Percentiles rank a stretch among this genome's conserved stretches.
Evolutionary conservation across 2,888 invertebrate species (phyloP).

Genomic region (Dryomyza anilis): DNA sequence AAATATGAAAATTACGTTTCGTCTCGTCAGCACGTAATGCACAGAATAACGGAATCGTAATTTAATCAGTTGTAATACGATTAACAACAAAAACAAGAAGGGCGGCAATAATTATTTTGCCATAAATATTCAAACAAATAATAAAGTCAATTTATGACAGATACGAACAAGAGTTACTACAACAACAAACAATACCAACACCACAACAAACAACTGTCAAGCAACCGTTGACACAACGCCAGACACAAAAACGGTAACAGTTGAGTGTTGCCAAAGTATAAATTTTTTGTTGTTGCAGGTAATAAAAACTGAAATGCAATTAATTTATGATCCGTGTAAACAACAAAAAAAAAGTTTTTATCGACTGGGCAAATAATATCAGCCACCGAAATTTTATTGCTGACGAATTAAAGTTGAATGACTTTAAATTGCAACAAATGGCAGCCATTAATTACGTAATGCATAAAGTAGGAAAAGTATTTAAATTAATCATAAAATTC

Average conservation of each 20-base stretch:
- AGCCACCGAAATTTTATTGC: no score
- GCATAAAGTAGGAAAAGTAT: no score
- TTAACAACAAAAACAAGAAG: background rate
- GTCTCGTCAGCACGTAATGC: background rate
- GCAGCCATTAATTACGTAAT: no score
- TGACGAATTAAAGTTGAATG: no score
- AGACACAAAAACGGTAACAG: background rate
- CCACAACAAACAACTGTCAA: background rate
- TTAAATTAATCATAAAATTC: no score
- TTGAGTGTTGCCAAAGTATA: conserved; percentile 3
- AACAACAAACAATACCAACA: background rate
- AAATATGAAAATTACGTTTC: background rate
- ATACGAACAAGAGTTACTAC: background rate
- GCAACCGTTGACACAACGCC: background rate
- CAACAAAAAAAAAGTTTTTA: no score
- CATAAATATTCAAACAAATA: conserved; percentile 8
- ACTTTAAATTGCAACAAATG: no score
- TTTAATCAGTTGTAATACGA: background rate
- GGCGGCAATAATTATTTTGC: conserved; percentile 3
- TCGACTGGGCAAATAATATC: no score
- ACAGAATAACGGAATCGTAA: no score
- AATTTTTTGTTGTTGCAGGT: background rate
- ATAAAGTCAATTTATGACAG: conserved; percentile 5
- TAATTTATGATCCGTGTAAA: background rate
- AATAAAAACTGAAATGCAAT: background rate